A percentile compares a stretch with the other conserved stretches of the same genome.
phyloP scores from a whole-genome alignment of 2,113 vertebrate species.

The Melospiza melodia region DNA sequence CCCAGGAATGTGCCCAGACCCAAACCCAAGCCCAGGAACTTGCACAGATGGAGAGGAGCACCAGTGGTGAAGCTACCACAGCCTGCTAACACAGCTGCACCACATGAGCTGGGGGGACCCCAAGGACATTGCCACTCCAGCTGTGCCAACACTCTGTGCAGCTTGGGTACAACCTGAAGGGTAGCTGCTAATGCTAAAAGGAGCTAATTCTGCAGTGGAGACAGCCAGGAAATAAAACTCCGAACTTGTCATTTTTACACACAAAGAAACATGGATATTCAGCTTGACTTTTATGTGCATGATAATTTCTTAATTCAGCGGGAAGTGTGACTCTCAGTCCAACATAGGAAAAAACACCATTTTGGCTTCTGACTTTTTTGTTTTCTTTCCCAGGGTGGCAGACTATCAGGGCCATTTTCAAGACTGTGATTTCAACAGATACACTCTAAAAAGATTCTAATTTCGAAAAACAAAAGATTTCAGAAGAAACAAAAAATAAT shows the following conservation, averaged over 20 bases:
- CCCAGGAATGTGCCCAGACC: background rate
- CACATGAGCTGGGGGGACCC: background rate
- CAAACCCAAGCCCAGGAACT: background rate
- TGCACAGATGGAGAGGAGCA: background rate
- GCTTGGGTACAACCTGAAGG: background rate
- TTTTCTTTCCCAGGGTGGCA: background rate
- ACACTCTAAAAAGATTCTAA: background rate
- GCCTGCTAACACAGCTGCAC: background rate
- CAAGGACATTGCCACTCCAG: background rate
- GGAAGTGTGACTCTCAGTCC: background rate
- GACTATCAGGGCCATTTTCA: constrained; percentile 2
- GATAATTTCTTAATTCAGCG: background rate
- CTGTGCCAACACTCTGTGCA: background rate
- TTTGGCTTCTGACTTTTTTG: background rate
- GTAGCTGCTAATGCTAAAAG: background rate
- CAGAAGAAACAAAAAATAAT: constrained; percentile 10
- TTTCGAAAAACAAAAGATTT: background rate
- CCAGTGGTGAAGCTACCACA: background rate
- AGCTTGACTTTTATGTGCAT: background rate
- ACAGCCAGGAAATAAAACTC: constrained; percentile 36
- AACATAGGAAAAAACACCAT: background rate
- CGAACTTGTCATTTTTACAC: background rate
- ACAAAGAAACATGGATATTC: background rate
- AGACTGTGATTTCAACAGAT: background rate
- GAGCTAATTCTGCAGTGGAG: background rate